These are phyloP conservation scores for Lasioglossum morio DNA, from an alignment of 2,888 invertebrate genomes.

Conservation along the genomic window DNA sequence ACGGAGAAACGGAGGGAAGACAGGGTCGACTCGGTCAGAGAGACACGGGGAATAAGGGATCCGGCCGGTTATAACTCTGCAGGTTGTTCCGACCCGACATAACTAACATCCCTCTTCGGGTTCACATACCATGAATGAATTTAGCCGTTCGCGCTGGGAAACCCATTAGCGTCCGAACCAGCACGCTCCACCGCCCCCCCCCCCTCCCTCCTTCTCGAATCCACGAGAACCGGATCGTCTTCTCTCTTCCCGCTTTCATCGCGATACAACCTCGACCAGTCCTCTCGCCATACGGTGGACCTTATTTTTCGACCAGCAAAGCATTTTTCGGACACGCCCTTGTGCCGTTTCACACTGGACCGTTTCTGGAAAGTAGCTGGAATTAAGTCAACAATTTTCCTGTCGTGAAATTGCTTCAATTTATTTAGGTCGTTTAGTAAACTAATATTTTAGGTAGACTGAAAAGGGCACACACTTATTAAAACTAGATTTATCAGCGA, in stretches of 20 bases:
- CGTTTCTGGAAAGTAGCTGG: no score
- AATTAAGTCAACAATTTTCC: no score
- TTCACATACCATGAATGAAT: conserved; percentile 41
- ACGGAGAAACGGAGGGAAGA: not conserved
- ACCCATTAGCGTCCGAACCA: conserved; percentile 74
- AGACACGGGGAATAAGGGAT: conserved; percentile 53
- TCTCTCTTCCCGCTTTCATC: conserved; percentile 43
- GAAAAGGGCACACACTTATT: no score
- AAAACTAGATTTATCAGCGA: no score
- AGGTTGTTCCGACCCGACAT: conserved; percentile 66
- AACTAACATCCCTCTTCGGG: conserved; percentile 68
- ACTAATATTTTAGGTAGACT: no score
- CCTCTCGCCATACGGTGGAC: conserved; percentile 10
- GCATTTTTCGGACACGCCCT: not conserved
- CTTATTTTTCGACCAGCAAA: not conserved
- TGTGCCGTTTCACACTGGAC: not conserved
- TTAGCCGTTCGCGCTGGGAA: conserved; percentile 68
- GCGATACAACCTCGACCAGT: conserved; percentile 26
- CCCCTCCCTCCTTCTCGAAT: conserved; percentile 48
- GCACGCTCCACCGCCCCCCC: conserved; percentile 57
- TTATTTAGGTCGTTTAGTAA: no score
- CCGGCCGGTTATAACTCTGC: conserved; percentile 63
- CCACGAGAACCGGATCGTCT: not conserved
- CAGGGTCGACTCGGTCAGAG: not conserved
- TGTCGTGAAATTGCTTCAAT: no score